phyloP scores from a whole-genome alignment of 1,140 invertebrate genomes.

The Drosophila parabipectinata region DNA sequence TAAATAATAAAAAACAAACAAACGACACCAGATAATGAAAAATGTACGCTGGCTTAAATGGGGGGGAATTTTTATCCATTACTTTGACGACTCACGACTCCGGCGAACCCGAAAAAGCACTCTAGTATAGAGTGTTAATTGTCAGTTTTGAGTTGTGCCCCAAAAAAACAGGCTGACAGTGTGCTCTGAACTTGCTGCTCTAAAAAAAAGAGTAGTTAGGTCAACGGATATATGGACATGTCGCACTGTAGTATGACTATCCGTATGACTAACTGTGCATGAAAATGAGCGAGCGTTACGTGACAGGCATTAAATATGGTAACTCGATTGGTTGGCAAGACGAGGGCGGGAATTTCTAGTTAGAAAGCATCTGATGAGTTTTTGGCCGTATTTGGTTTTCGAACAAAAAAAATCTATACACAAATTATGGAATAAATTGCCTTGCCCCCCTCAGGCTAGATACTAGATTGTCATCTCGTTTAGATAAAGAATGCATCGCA shows the following conservation, averaged over 20 bases:
- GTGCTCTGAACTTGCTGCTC: constrained; percentile 23
- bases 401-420: constrained; percentile 17
- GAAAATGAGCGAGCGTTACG: constrained; percentile 66
- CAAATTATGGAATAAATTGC: constrained; percentile 53
- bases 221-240: constrained; percentile 30
- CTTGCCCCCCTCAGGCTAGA: neutral
- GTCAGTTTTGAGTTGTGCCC: constrained; percentile 25
- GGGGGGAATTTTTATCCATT: constrained; percentile 28
- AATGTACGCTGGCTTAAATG: constrained; percentile 6
- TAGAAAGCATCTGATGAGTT: constrained; percentile 71
- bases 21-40: constrained; percentile 42
- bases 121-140: constrained; percentile 35
- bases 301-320: constrained; percentile 67
- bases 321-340: constrained; percentile 18
- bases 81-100: constrained; percentile 4
- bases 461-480: constrained; percentile 9
- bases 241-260: constrained; percentile 6
- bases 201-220: constrained; percentile 30
- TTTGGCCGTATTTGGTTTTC: constrained; percentile 65
- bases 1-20: constrained; percentile 43
- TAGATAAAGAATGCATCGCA: constrained; percentile 1
- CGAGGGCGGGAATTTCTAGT: constrained; percentile 27
- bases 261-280: constrained; percentile 72
- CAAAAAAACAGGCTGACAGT: constrained; percentile 15
- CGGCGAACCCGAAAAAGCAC: constrained; percentile 41